phyloP scores from a whole-genome alignment of 2,888 invertebrate species.

The Drosophila multiciliata region DNA sequence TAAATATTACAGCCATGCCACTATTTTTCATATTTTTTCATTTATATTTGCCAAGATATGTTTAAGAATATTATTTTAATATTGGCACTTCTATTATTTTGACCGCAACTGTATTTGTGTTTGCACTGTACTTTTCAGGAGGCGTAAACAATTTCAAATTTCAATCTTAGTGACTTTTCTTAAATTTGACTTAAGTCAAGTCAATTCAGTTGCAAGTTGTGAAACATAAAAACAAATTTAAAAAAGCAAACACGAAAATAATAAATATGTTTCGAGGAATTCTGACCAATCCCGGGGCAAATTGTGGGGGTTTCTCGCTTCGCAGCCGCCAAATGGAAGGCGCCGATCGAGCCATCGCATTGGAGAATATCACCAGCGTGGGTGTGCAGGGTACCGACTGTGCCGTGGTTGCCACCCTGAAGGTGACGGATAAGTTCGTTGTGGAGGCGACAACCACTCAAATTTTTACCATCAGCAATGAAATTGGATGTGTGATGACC shows the following conservation, averaged over 20 bases:
- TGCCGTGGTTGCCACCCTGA: slow-evolving; percentile 4
- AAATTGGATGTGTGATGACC: background rate
- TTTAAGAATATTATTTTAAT: background rate
- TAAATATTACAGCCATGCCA: background rate
- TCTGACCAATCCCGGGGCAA: background rate
- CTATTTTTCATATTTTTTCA: too few relatives aligned
- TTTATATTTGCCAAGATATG: too few relatives aligned
- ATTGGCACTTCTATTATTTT: background rate
- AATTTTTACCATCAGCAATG: background rate
- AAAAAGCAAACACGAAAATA: background rate
- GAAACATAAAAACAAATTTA: background rate
- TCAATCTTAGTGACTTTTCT: background rate
- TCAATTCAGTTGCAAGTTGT: background rate
- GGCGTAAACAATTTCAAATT: background rate
- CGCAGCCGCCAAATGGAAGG: background rate
- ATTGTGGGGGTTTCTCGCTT: background rate
- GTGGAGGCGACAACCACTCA: background rate
- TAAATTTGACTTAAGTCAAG: background rate
- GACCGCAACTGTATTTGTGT: background rate
- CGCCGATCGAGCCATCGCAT: background rate
- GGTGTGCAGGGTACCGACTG: background rate
- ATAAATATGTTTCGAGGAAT: background rate
- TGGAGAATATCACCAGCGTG: background rate
- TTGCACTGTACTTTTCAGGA: background rate
- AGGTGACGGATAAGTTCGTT: background rate